phyloP scores from a whole-genome alignment of 2,888 invertebrate genomes.

The Drosophila koepferae region DNA sequence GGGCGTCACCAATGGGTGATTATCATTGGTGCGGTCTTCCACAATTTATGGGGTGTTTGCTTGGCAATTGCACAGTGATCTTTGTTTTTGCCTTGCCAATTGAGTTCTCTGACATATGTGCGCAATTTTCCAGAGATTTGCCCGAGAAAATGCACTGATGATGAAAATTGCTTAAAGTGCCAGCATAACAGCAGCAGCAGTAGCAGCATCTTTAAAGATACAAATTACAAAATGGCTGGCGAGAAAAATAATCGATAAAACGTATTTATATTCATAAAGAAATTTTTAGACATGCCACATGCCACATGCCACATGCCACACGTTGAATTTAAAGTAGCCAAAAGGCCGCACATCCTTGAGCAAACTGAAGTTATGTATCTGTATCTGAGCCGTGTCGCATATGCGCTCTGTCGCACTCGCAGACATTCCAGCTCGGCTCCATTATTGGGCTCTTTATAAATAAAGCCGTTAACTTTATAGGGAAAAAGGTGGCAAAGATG shows the following conservation, averaged over 20 bases:
- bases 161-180: conserved; percentile 49
- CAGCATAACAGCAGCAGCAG: conserved; percentile 3
- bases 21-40: conserved; percentile 54
- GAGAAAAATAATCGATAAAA: conserved; percentile 69
- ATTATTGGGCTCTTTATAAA: conserved; percentile 21
- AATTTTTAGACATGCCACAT: conserved; percentile 55
- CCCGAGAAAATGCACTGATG: conserved; percentile 58
- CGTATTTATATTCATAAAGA: conserved; percentile 78
- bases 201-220: conserved; percentile 30
- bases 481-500: not conserved
- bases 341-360: conserved; percentile 27
- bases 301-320: conserved; percentile 49
- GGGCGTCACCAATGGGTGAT: conserved; percentile 56
- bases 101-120: conserved; percentile 77
- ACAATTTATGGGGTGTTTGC: conserved; percentile 65
- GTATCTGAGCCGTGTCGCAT: conserved; percentile 41
- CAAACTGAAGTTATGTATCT: conserved; percentile 25
- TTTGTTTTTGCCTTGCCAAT: conserved; percentile 45
- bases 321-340: conserved; percentile 79
- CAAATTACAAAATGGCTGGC: conserved; percentile 45
- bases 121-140: conserved; percentile 81
- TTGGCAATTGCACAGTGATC: conserved; percentile 60
- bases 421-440: conserved; percentile 17
- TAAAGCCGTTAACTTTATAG: not conserved
- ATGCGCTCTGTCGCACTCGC: conserved; percentile 26